Conservation (phyloP, 2,888 invertebrate species). For the Cenopis cana region DNA sequence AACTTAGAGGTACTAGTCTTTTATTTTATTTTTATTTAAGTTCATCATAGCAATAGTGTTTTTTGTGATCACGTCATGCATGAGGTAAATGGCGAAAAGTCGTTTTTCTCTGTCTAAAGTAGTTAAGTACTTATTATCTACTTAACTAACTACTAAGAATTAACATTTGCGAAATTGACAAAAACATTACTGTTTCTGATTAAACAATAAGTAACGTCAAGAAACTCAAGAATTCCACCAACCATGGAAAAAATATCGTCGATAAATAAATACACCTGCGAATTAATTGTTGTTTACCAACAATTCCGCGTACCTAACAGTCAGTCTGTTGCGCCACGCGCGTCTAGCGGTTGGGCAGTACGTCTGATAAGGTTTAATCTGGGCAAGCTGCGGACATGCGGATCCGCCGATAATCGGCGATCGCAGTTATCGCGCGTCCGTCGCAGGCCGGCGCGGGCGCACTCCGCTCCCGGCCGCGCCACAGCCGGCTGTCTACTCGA, state of each 20-base stretch:
- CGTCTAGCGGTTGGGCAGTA: conserved; percentile 17
- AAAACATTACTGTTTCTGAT: too few relatives aligned
- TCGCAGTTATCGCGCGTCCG: conserved; percentile 78
- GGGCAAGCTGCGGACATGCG: conserved; percentile 56
- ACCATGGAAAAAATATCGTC: not conserved
- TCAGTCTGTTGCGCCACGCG: conserved; percentile 11
- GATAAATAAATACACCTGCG: conserved; percentile 11
- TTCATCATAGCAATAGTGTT: too few relatives aligned
- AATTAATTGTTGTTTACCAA: conserved; percentile 37
- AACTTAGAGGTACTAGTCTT: too few relatives aligned
- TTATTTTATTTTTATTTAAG: too few relatives aligned
- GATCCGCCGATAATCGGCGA: conserved; percentile 76
- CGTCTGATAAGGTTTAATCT: conserved; percentile 48
- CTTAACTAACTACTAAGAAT: too few relatives aligned
- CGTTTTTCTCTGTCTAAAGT: too few relatives aligned
- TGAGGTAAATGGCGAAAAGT: too few relatives aligned
- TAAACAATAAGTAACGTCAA: not conserved
- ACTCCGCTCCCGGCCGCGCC: conserved; percentile 63
- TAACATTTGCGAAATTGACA: too few relatives aligned
- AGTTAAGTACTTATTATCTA: too few relatives aligned
- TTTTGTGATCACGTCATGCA: too few relatives aligned
- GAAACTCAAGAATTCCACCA: not conserved
- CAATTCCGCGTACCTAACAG: conserved; percentile 9
- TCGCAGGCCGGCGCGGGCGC: conserved; percentile 68
- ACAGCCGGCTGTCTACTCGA: conserved; percentile 60